Base-by-base conservation (phyloP, 2,888 invertebrate species). In the Belgica antarctica region DNA sequence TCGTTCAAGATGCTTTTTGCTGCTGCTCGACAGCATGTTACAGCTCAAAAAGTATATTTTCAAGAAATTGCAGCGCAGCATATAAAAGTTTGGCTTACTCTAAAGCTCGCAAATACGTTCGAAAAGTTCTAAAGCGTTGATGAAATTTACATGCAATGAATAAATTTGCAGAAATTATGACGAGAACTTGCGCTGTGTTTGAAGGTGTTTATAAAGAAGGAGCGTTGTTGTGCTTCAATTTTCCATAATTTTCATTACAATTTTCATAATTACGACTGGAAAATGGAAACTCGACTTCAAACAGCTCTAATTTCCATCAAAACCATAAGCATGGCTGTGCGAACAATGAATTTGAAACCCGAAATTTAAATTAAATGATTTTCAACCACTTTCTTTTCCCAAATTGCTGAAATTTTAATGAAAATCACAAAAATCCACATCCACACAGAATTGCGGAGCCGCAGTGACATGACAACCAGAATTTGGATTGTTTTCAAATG, bases 161-260 rank as follows among this genome's bases (percentile, higher is more conserved):
- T 65, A 65, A 65, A 65, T 65, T 65, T 65, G 24, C 24, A 46
- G 25, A 65, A 65, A 65, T 46, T 65, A 65, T 46, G 4, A 65
- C 25, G 63, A 22, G 22, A 25, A 8, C 17, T 22, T 34, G 7
- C 25, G n/a, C n/a, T n/a, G n/a, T n/a, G n/a, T n/a, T n/a, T n/a
- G n/a, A n/a, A n/a, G n/a, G n/a, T n/a, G n/a, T n/a, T n/a, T n/a
- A n/a, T n/a, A n/a, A n/a, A n/a, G n/a, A n/a, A n/a, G n/a, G n/a
- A n/a, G n/a, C n/a, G 34, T 31, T 31, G 12, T 31, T 31, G 34
- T 31, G 34, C 12, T 31, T 31, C 12, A 8, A 31, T 31, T n/a
- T n/a, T n/a, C n/a, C n/a, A n/a, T n/a, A n/a, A n/a, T n/a, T n/a
- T n/a, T n/a, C n/a, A n/a, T n/a, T n/a, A n/a, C n/a, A n/a, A n/a